Base-by-base conservation (phyloP, 2,888 invertebrate genomes). In the Disparrhopalites patrizii region DNA sequence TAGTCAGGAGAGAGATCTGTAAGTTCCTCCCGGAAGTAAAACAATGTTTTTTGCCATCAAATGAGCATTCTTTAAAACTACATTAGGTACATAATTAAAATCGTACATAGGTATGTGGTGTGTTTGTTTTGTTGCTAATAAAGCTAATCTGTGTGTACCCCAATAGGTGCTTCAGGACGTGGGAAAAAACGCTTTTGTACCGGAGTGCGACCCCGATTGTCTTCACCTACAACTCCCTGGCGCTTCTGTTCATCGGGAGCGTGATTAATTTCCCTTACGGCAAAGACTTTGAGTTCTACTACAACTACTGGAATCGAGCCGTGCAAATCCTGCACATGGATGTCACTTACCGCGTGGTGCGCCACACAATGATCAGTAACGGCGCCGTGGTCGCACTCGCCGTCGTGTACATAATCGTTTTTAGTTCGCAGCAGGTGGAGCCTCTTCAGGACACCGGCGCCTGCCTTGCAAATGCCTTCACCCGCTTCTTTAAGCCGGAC, bases 241-340 rank as follows among this genome's bases (percentile, higher is more conserved):
- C 50, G 8, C 43, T 55, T 13, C 23, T 64, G 1, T 23, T 62
- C 15, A 25, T 61, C 18, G 66, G 66, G 10, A 40, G 27, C 18
- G 15, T 68, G 15, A 50, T 56, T 25, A 25, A 51, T 3, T 13
- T 66, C 3, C 8, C 31, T 2, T 15, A 61, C 43, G 61, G 61
- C 23, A 57, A 60, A 15, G 30, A 31, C 1, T 61, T 60, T 20
- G 61, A 56, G 1, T 64, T 61, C 52, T 66, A 66, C 38, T 64
- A 54, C 23, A 68, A 68, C 36, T 66, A 68, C 52, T 68, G 68
- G 68, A 61, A 60, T 25, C 54, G 66, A 5, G 66, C 63, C n/a
- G 66, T 68, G 3, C 66, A 68, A 47, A 56, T 68, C 15, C 50
- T 68, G 58, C 47, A 63, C 50, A 67, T 64, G 60, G 55, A 67